Evolutionary conservation across 2,888 invertebrate species (phyloP).

Genomic region (Elysia crispata): DNA sequence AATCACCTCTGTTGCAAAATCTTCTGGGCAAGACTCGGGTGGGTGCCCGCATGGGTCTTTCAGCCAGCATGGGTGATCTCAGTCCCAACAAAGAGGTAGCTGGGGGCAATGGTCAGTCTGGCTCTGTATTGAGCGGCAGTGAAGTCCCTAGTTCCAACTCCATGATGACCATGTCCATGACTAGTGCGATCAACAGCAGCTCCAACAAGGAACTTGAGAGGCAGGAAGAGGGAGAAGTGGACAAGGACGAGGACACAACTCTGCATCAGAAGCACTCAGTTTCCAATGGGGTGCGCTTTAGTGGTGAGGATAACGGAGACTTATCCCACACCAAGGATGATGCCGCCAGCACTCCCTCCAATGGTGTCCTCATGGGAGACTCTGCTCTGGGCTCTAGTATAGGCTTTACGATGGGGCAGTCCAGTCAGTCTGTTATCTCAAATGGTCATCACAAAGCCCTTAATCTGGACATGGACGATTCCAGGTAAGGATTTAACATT

Average conservation of each 20-base stretch:
- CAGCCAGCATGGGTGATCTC: constrained; percentile 46
- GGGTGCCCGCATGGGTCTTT: constrained; percentile 56
- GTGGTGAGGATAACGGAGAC: too few species aligned
- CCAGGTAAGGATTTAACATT: constrained; percentile 45
- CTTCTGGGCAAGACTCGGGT: constrained; percentile 69
- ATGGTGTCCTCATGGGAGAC: constrained; percentile 28
- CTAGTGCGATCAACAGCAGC: constrained; percentile 15
- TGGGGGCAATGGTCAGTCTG: constrained; percentile 7
- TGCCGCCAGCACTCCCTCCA: too few species aligned
- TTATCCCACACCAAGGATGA: too few species aligned
- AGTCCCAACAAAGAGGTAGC: constrained; percentile 20
- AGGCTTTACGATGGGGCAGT: constrained; percentile 29
- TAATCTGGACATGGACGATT: constrained; percentile 43
- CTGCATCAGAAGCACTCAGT: not conserved
- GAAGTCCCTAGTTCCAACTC: constrained; percentile 3
- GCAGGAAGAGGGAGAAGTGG: constrained; percentile 49
- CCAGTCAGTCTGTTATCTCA: constrained; percentile 42
- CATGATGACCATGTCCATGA: constrained; percentile 28
- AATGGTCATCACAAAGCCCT: constrained; percentile 47
- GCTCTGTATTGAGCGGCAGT: constrained; percentile 38
- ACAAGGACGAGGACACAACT: constrained; percentile 54
- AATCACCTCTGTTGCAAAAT: constrained; percentile 72
- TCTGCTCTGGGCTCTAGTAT: constrained; percentile 49
- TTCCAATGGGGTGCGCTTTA: too few species aligned
- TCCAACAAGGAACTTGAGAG: constrained; percentile 46